Evolutionary conservation across 2,797 vertebrate species (phyloP).

Genomic region (Mormyrops boulengeri): DNA sequence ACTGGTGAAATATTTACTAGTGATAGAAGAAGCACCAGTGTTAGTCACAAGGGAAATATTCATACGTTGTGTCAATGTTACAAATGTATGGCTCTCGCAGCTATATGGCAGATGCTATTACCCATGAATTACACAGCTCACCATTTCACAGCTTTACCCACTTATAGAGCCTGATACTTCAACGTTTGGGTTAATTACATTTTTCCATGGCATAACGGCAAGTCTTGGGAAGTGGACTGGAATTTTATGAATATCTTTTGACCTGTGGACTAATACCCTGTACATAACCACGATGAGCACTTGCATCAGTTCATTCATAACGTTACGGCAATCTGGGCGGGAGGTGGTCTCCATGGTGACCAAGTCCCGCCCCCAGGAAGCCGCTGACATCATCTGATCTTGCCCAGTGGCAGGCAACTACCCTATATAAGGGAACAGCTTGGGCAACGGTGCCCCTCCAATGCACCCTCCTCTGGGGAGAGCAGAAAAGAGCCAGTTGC

Average conservation of each 20-base stretch:
- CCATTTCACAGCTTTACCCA: neutral
- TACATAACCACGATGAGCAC: neutral
- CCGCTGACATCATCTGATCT: neutral
- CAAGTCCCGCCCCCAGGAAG: neutral
- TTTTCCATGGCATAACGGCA: neutral
- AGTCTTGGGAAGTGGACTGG: neutral
- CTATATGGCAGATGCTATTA: neutral
- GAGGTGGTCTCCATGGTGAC: conserved; percentile 10
- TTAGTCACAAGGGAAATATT: neutral
- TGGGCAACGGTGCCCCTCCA: neutral
- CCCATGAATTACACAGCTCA: neutral
- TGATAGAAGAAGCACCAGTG: neutral
- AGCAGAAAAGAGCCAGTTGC: neutral
- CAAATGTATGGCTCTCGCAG: neutral
- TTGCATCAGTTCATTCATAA: conserved; percentile 6
- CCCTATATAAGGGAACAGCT: neutral
- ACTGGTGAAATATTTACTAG: neutral
- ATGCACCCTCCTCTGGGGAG: neutral
- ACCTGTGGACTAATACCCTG: neutral
- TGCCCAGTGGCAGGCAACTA: neutral
- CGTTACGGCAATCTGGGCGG: neutral
- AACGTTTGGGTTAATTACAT: neutral
- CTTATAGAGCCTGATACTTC: neutral
- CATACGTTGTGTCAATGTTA: neutral
- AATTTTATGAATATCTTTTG: neutral